Evolutionary conservation across 2,888 invertebrate genomes (phyloP), one percentile per base, ranked within the genome.

Genomic region (Apodemia duryi): DNA sequence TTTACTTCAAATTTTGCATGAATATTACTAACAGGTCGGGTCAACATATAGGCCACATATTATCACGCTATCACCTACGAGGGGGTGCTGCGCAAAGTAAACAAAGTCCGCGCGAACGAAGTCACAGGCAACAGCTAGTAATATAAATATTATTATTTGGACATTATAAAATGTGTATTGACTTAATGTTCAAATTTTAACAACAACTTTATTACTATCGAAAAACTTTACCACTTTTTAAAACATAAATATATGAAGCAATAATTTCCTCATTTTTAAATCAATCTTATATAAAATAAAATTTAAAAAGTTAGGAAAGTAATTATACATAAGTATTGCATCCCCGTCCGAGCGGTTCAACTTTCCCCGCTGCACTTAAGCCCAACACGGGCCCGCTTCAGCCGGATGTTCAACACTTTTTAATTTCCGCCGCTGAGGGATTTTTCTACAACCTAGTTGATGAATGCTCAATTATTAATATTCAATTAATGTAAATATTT

Each of bases 401-500:
- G 80, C 72, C 86, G 88, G 88, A 86, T 73, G 83, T 76, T 71
- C 77, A 80, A 79, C 81, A 86, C 86, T 90, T 90, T 91, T 91
- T 90, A 91, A 91, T 91, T 91, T 91, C 91, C 91, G 90, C 78
- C 79, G 68, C 65, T 73, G 78, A 77, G 83, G 86, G 88, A 87
- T 91, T 91, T 91, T 91, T 90, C 86, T 88, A 79, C 79, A 74
- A 76, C 77, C 77, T 68, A 68, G 74, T 71, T 86, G 85, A 87
- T 88, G 89, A 83, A 75, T 71, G 72, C 79, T 91, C 82, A 86
- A 88, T 91, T 89, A 90, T 91, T 90, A 79, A 91, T 82, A 85
- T 87, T 85, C 86, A 90, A 90, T 91, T 91, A 91, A 86, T 87
- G 84, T 81, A 82, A 64, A 86, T 88, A 86, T 85, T 88, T 76